Conservation (phyloP, 1,140 invertebrate species). For the Hirudo medicinalis region DNA sequence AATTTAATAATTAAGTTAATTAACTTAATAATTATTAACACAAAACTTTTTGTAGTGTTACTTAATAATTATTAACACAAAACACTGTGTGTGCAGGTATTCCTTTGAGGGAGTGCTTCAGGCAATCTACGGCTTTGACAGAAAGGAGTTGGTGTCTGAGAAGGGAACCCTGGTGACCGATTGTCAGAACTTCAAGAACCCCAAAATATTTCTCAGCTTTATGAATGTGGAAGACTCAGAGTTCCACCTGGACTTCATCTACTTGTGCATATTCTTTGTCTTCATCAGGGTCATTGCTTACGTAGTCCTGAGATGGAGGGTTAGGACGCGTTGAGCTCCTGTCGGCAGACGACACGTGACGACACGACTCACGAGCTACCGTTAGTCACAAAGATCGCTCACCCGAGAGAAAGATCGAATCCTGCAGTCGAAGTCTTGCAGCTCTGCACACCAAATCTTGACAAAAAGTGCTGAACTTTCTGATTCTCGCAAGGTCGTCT, state of each 20-base stretch:
- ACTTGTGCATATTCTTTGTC: conserved; percentile 66
- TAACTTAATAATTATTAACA: not conserved
- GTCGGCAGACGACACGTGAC: not conserved
- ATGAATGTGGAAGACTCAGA: conserved; percentile 63
- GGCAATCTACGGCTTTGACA: conserved; percentile 71
- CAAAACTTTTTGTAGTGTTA: not conserved
- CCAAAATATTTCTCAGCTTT: conserved; percentile 67
- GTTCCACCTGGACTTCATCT: conserved; percentile 65
- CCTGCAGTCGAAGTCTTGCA: no score
- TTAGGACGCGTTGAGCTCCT: conserved; percentile 39
- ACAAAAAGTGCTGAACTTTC: no score
- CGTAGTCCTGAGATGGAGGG: conserved; percentile 70
- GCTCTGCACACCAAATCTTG: no score
- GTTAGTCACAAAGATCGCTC: no score
- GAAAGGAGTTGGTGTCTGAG: conserved; percentile 41
- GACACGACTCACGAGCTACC: no score
- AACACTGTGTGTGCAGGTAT: conserved; percentile 44
- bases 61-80: not conserved
- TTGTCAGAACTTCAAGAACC: conserved; percentile 74
- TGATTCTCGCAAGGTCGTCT: no score
- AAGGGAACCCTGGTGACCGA: conserved; percentile 45
- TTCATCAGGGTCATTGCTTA: conserved; percentile 68
- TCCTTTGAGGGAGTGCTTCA: conserved; percentile 77
- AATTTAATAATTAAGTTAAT: no score
- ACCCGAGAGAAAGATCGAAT: no score